Conservation (phyloP, 2,797 vertebrate species). For the Podargus strigoides region DNA sequence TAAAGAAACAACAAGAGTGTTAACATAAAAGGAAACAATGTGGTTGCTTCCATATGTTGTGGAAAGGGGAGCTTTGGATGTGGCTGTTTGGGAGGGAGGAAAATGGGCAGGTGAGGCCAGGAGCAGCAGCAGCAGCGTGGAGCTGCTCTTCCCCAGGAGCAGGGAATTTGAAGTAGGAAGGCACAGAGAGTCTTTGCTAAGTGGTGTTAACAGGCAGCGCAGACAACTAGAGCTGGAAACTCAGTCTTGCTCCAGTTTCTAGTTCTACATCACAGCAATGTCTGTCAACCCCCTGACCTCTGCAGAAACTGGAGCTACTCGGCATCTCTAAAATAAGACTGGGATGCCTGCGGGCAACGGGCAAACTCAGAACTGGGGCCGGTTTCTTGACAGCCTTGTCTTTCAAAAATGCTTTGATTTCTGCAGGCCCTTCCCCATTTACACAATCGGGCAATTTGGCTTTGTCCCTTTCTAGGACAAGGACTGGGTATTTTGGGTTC, state of each 20-base stretch:
- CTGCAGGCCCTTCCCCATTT: neutral
- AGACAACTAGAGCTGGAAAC: neutral
- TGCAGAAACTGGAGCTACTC: neutral
- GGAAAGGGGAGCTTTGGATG: neutral
- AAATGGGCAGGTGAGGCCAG: neutral
- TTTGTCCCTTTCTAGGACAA: neutral
- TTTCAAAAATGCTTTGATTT: neutral
- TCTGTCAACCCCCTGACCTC: neutral
- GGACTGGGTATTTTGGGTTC: neutral
- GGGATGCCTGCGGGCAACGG: neutral
- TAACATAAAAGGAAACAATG: accelerated
- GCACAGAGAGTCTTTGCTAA: neutral
- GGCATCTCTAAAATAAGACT: neutral
- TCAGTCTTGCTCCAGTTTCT: neutral
- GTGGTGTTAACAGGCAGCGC: neutral
- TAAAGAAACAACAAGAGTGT: neutral
- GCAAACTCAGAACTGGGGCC: neutral
- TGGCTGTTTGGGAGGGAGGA: neutral
- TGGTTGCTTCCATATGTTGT: accelerated
- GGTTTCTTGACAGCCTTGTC: neutral
- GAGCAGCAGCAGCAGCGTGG: too few relatives aligned
- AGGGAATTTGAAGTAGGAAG: neutral
- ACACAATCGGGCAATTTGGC: neutral
- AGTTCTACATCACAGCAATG: neutral
- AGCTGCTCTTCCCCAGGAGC: neutral